Percentiles rank a stretch among this genome's conserved stretches.
phyloP scores from a whole-genome alignment of 2,797 vertebrate species.

The Tapirus indicus region DNA sequence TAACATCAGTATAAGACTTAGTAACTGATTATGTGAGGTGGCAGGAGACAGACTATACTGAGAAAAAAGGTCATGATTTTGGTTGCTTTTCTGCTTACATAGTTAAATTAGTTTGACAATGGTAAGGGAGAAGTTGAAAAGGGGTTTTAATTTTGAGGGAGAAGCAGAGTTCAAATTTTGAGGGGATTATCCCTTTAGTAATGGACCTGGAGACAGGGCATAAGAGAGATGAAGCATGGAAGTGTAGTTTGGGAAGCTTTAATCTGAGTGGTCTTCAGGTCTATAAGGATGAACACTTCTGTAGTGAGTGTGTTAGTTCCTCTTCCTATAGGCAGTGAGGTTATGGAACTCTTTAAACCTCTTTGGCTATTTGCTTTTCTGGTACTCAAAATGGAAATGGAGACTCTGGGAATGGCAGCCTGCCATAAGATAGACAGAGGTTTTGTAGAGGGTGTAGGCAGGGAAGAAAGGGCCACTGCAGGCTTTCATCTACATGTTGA shows the following conservation, averaged over 20 bases:
- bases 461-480: neutral
- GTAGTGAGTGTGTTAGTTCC: neutral
- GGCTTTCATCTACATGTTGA: neutral
- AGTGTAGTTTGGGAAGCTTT: neutral
- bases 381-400: neutral
- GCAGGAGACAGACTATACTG: neutral
- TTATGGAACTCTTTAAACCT: neutral
- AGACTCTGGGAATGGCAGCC: neutral
- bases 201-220: neutral
- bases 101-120: constrained; percentile 1
- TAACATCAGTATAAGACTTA: neutral
- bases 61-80: neutral
- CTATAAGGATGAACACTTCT: neutral
- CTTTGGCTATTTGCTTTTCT: neutral
- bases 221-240: neutral
- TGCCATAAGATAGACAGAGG: neutral
- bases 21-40: neutral
- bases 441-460: neutral
- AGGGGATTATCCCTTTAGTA: neutral
- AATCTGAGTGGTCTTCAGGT: neutral
- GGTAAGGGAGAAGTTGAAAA: neutral
- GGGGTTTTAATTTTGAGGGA: neutral
- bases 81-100: neutral
- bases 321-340: neutral
- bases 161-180: neutral